Conservation (phyloP, 2,797 vertebrate genomes). For the Ctenochaetus hawaiiensis region DNA sequence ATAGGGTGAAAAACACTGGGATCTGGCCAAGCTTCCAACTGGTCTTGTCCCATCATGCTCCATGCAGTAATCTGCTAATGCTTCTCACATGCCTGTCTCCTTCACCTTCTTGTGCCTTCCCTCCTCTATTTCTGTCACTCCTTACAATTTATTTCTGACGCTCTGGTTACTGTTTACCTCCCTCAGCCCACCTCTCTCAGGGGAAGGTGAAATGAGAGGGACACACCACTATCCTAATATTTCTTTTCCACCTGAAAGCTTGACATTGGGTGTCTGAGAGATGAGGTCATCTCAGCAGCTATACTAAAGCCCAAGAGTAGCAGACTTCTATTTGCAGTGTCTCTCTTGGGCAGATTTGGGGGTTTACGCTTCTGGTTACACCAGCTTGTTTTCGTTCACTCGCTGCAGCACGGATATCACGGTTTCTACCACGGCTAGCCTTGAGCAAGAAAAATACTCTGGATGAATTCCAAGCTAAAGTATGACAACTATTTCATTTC, state of each 20-base stretch:
- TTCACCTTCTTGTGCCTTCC: constrained; percentile 51
- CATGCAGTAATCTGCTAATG: constrained; percentile 78
- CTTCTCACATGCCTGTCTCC: constrained; percentile 77
- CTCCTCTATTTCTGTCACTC: constrained; percentile 46
- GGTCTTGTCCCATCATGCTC: constrained; percentile 81
- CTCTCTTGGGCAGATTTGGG: constrained; percentile 24
- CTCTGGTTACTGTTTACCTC: not conserved
- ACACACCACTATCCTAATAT: constrained; percentile 46
- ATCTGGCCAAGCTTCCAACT: constrained; percentile 51
- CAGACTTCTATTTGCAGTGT: constrained; percentile 11
- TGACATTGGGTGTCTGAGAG: constrained; percentile 44
- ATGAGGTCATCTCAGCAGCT: constrained; percentile 59
- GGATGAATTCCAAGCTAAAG: constrained; percentile 70
- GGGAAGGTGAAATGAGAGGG: constrained; percentile 36
- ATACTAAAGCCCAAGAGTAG: constrained; percentile 12
- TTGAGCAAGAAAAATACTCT: constrained; percentile 73
- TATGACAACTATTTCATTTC: constrained; percentile 75
- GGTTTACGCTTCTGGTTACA: constrained; percentile 47
- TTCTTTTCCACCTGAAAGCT: constrained; percentile 53
- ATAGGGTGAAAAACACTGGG: constrained; percentile 39
- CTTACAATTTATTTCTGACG: constrained; percentile 21
- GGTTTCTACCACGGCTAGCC: constrained; percentile 58
- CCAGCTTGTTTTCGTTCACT: constrained; percentile 62
- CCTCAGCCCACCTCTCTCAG: constrained; percentile 32
- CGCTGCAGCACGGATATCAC: constrained; percentile 46